phyloP scores from a whole-genome alignment of 2,888 invertebrate species.

The Yponomeuta evonymella region DNA sequence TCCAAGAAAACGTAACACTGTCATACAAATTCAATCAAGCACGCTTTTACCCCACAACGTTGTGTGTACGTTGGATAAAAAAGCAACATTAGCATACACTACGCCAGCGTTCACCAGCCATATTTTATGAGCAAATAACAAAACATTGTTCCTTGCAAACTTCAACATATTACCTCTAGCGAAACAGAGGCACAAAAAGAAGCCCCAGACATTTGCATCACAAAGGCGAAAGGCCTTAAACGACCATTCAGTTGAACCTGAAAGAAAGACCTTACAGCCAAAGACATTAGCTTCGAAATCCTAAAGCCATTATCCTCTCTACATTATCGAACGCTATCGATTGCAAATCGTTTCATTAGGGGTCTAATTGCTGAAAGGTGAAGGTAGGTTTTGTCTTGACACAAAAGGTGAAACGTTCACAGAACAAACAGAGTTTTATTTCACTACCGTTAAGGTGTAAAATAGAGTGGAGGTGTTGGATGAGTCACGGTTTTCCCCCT shows the following conservation, averaged over 20 bases:
- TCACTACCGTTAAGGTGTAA: slow-evolving; percentile 32
- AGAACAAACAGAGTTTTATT: slow-evolving; percentile 41
- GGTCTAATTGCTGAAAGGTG: slow-evolving; percentile 48
- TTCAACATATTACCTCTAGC: slow-evolving; percentile 12
- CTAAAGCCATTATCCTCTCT: slow-evolving; percentile 26
- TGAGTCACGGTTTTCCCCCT: slow-evolving; percentile 23
- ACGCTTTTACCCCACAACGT: slow-evolving; percentile 35
- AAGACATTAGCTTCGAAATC: slow-evolving; percentile 27
- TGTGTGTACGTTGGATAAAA: slow-evolving; percentile 42
- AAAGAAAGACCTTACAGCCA: slow-evolving; percentile 26
- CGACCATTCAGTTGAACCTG: neutral
- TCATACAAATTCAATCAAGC: slow-evolving; percentile 51
- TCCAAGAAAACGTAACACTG: slow-evolving; percentile 33
- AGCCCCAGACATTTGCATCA: slow-evolving; percentile 1
- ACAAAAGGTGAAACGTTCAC: slow-evolving; percentile 22
- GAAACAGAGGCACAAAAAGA: slow-evolving; percentile 5
- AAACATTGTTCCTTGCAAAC: slow-evolving; percentile 36
- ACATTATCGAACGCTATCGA: slow-evolving; percentile 40
- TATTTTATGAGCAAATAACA: slow-evolving; percentile 50
- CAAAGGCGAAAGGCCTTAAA: neutral
- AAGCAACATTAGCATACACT: slow-evolving; percentile 49
- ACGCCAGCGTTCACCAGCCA: slow-evolving; percentile 30
- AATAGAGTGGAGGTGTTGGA: slow-evolving; percentile 26
- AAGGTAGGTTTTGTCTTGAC: slow-evolving; percentile 47
- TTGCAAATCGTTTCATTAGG: slow-evolving; percentile 54